phyloP scores from a whole-genome alignment of 2,797 vertebrate genomes.

The Hafferia zeledoni region DNA sequence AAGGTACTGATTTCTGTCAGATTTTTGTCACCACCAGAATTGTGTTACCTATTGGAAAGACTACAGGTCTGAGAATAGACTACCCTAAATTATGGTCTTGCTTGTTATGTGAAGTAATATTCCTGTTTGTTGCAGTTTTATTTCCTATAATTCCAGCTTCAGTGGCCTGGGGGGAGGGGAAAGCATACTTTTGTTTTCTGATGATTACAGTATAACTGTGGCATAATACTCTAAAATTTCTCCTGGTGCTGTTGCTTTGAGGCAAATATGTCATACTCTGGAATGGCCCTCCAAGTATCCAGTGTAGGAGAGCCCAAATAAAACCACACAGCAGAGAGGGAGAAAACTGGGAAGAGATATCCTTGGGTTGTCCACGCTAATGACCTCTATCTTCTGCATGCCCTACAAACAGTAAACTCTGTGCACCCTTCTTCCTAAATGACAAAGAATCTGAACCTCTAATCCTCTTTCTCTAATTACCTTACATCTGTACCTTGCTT shows the following conservation, averaged over 20 bases:
- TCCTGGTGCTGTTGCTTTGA: not conserved
- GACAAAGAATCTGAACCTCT: not conserved
- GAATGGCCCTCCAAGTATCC: not conserved
- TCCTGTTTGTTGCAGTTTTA: not conserved
- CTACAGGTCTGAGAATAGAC: not conserved
- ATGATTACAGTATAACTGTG: not conserved
- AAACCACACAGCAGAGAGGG: not conserved
- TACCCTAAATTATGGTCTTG: not conserved
- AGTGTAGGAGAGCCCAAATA: rapidly evolving
- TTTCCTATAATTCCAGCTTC: not conserved
- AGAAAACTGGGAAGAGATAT: not conserved
- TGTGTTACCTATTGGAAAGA: not conserved
- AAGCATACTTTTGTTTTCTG: not conserved
- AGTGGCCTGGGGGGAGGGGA: too few species aligned
- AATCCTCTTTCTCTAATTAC: constrained; percentile 17
- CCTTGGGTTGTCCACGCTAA: not conserved
- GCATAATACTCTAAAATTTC: not conserved
- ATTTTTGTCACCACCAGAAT: not conserved
- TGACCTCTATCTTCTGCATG: not conserved
- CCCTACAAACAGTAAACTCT: not conserved
- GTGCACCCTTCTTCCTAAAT: not conserved
- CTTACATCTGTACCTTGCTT: not conserved
- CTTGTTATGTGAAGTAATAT: not conserved
- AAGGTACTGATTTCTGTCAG: not conserved
- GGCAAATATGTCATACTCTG: not conserved